Base-by-base conservation (phyloP, 1,140 invertebrate species). In the Pseudomyrmex dendroicus region DNA sequence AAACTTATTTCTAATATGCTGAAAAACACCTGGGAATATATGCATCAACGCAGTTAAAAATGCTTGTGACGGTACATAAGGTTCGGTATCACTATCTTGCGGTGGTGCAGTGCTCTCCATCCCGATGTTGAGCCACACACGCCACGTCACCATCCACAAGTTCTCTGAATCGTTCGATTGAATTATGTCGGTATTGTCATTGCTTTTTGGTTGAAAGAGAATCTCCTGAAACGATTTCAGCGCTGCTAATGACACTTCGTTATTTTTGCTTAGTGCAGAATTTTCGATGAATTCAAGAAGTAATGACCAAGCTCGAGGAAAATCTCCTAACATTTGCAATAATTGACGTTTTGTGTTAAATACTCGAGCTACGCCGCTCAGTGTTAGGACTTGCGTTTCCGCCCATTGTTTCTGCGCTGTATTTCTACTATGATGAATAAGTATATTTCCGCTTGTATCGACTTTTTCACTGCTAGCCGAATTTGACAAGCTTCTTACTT, bases 321-420 rank as follows among this genome's bases (percentile, higher is more conserved):
- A 99, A 94, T 99, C 98, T 0, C 97, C 97, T 20, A 99, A 94
- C 63, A 96, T 96, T 91, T 97, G 96, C 7, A 99, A 94, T 63
- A 98, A 94, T 87, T 97, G 96, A 83, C 98, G 96, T 93, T 99
- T 98, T 0, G 98, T 98, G 91, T 98, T 98, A 93, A 99, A 99
- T 12, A 97, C 96, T 90, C 96, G 94, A 0, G 96, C 96, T 15
- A 97, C 96, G 1, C 97, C 97, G 82, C 96, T 96, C 22, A 97
- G 92, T 0, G 96, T 96, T 62, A 97, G 93, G 57, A 97, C 97
- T 95, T 98, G 98, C 5, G 99, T 99, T 94, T 99, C 99, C 8
- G 99, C 98, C 99, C 99, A 99, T 92, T 99, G 99, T 91, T 99
- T 99, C 92, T 99, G 98, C 17, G 99, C 98, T 0, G 99, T 99